Conservation (phyloP, 2,113 vertebrate genomes). For the Neopipo cinnamomea region DNA sequence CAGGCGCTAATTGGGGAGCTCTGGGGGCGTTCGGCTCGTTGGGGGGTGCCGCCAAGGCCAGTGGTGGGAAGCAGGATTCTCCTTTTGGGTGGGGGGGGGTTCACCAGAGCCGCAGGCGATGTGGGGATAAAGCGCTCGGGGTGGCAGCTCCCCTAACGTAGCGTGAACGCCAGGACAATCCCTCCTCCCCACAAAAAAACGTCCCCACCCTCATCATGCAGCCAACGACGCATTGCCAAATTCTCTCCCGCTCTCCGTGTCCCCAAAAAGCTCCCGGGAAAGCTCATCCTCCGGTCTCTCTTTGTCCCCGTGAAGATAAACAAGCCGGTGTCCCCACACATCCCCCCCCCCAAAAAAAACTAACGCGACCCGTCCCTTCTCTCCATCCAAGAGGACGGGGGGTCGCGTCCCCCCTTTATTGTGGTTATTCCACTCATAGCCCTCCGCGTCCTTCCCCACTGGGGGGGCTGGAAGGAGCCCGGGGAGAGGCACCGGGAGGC, state of each 20-base stretch:
- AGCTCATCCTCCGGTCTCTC: rapidly evolving
- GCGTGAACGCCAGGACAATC: not conserved
- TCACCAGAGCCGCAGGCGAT: not conserved
- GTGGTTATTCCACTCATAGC: not conserved
- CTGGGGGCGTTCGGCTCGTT: not conserved
- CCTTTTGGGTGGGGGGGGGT: not conserved
- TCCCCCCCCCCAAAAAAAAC: not conserved
- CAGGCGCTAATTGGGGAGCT: not conserved
- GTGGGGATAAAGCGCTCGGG: not conserved
- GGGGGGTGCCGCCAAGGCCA: not conserved
- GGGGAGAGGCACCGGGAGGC: not conserved
- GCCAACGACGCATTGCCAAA: not conserved
- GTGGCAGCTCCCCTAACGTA: not conserved
- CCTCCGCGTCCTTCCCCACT: not conserved
- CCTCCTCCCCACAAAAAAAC: too few species aligned
- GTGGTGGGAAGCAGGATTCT: not conserved
- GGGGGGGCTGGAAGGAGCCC: not conserved
- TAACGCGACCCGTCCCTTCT: not conserved
- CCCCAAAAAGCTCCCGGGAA: not conserved
- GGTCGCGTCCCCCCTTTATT: not conserved
- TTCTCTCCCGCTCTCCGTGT: not conserved
- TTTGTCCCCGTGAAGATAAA: not conserved
- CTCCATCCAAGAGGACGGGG: not conserved
- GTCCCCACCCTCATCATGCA: not conserved
- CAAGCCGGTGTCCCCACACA: not conserved